A percentile compares a stretch with the other conserved stretches of the same genome.
These are phyloP conservation scores for Ondatra zibethicus DNA, from an alignment of 2,113 vertebrate genomes.

Conservation along the genomic window DNA sequence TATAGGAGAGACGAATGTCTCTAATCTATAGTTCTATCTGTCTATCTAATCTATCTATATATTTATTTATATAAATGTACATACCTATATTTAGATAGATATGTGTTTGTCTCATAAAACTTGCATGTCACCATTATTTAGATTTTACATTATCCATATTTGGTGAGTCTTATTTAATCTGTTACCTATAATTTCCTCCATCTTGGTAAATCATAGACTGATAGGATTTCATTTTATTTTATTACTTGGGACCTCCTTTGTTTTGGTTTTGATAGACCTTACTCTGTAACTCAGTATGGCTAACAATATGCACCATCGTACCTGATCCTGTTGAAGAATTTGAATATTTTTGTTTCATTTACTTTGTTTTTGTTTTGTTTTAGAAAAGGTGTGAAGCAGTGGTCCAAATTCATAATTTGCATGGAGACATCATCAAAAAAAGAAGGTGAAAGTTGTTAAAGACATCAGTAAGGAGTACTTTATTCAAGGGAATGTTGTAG, in stretches of 20 bases:
- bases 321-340: background rate
- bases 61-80: too few relatives aligned
- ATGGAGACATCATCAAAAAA: background rate
- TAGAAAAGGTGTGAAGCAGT: background rate
- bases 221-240: background rate
- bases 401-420: background rate
- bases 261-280: background rate
- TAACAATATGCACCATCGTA: background rate
- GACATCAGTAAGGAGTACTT: background rate
- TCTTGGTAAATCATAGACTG: background rate
- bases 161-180: background rate
- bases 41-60: too few relatives aligned
- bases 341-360: background rate
- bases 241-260: background rate
- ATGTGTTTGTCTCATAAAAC: background rate
- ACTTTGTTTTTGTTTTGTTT: background rate
- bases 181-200: background rate
- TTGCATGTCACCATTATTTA: background rate
- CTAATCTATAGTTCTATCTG: too few relatives aligned
- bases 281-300: background rate
- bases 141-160: background rate
- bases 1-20: background rate
- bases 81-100: too few relatives aligned
- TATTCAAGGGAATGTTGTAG: background rate
- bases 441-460: background rate